Conservation (phyloP, 1,140 invertebrate genomes). For the Drosophila watanabei region DNA sequence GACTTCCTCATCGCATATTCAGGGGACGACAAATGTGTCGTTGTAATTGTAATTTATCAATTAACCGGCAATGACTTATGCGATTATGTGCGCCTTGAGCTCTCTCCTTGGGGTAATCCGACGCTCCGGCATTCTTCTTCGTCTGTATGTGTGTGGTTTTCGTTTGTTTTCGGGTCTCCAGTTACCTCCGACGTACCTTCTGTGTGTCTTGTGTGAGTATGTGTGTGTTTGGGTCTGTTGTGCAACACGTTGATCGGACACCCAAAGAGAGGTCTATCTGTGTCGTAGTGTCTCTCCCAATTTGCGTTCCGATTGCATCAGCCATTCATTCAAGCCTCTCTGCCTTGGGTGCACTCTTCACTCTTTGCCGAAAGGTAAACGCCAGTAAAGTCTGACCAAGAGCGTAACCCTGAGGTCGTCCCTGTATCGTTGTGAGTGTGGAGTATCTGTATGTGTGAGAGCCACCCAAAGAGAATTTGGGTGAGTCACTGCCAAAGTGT, state of each 20-base stretch:
- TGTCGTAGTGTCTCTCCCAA: conserved; percentile 60
- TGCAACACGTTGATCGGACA: conserved; percentile 54
- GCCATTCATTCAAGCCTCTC: conserved; percentile 64
- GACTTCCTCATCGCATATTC: conserved; percentile 62
- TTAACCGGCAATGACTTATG: conserved; percentile 47
- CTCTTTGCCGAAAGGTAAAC: conserved; percentile 39
- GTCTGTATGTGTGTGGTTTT: conserved; percentile 9
- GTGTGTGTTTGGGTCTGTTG: conserved; percentile 30
- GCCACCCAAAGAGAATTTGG: conserved; percentile 3
- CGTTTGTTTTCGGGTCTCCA: conserved; percentile 38
- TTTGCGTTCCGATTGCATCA: conserved; percentile 69
- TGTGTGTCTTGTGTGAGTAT: too few relatives aligned
- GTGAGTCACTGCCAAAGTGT: conserved; percentile 25
- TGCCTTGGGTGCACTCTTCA: conserved; percentile 38
- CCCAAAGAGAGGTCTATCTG: conserved; percentile 30
- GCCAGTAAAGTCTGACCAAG: conserved; percentile 7
- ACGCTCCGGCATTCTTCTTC: conserved; percentile 57
- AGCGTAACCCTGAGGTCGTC: conserved; percentile 55
- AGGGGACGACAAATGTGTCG: conserved; percentile 13
- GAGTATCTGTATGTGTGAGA: not conserved
- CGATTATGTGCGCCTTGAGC: conserved; percentile 35
- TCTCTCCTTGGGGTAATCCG: conserved; percentile 39
- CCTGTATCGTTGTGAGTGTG: conserved; percentile 5
- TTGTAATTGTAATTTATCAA: conserved; percentile 65
- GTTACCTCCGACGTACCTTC: conserved; percentile 45